These are phyloP conservation scores for Lepidurus apus DNA, from an alignment of 1,140 invertebrate genomes.

Conservation along the genomic window DNA sequence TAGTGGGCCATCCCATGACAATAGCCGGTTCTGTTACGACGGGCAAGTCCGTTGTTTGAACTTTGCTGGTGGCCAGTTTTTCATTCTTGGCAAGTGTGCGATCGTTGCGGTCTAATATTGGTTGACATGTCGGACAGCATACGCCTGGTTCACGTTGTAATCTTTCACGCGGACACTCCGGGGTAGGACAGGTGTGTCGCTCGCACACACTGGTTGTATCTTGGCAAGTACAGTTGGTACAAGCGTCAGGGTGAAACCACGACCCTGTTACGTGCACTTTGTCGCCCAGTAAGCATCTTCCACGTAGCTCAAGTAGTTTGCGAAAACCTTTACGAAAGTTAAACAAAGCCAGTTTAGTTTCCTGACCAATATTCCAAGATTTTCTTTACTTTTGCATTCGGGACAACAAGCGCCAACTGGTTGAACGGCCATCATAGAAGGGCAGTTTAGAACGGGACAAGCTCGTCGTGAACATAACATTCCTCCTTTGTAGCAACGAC, in stretches of 20 bases:
- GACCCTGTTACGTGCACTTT: constrained; percentile 53
- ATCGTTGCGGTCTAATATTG: constrained; percentile 24
- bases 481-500: constrained; percentile 65
- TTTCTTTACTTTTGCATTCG: constrained; percentile 60
- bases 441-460: constrained; percentile 76
- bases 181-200: constrained; percentile 65
- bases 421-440: constrained; percentile 56
- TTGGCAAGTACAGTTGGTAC: constrained; percentile 72
- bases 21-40: constrained; percentile 23
- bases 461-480: constrained; percentile 74
- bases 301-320: constrained; percentile 38
- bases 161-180: constrained; percentile 68
- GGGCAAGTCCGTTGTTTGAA: constrained; percentile 23
- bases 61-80: not conserved
- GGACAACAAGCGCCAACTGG: constrained; percentile 76
- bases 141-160: constrained; percentile 58
- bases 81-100: constrained; percentile 33
- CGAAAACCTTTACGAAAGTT: constrained; percentile 37
- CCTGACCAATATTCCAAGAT: constrained; percentile 40
- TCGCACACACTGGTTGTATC: constrained; percentile 66
- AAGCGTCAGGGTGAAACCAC: constrained; percentile 64
- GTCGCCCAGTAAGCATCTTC: constrained; percentile 61
- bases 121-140: constrained; percentile 64
- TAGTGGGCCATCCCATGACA: not conserved
- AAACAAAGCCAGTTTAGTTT: constrained; percentile 40